Base-by-base conservation (phyloP, 2,113 vertebrate species). In the Etia nguti region DNA sequence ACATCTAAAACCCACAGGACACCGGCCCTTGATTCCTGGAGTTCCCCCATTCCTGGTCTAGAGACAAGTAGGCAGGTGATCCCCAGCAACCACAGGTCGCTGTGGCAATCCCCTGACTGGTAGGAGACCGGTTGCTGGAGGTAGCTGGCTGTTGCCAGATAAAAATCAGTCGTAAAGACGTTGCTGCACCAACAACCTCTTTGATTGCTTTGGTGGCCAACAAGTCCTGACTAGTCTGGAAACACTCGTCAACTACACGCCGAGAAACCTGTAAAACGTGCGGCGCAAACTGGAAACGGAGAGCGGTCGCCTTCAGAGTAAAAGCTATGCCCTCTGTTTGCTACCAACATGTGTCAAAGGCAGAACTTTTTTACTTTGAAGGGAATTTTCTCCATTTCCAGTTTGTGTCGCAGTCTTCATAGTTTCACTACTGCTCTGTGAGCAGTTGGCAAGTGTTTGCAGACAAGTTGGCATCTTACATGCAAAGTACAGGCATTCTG, bases 271-370 rank as follows among this genome's bases (percentile, higher is more conserved):
- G 68, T 11, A 18, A 75, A 48, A 46, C 38, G 22, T 48, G 41
- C 0, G 10, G n/a, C 6, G 0, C 0, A 75, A 46, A 2, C 68
- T 75, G 26, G 15, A 48, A 75, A 75, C 1, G 2, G 26, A 75
- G 68, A 75, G 6, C 10, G 13, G n/a, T 26, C 41, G 7, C 68
- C 22, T 73, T 73, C 41, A 48, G 68, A 73, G 22, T 48, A 75
- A 20, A 48, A 48, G 24, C 4, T 20, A 41, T 4, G 2, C 15
- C 22, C 8, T 46, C 13, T 10, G 24, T 46, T 29, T 75, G 43
- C 70, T 48, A 48, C 70, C 9, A 26, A 46, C 68, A 46, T 18
- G 15, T 75, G 43, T 75, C 70, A 75, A 8, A 75, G 24, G 43
- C 24, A 0, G 9, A 75, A 48, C 15, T 20, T 29, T 48, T 75